Evolutionary conservation across 2,113 vertebrate genomes (phyloP), one percentile per base, ranked within the genome.

Genomic region (Cathartes aura): DNA sequence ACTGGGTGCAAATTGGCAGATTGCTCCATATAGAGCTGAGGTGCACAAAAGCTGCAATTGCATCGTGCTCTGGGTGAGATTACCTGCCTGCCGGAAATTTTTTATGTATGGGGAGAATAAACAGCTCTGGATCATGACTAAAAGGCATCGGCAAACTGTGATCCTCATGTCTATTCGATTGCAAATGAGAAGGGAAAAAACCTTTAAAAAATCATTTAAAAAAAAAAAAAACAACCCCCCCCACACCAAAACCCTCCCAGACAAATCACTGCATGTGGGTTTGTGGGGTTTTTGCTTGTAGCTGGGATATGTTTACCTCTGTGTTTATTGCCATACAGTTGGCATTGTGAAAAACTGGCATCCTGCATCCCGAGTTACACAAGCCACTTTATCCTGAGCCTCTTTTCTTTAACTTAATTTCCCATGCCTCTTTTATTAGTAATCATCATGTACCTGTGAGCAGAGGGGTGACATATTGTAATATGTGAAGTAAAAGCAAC

Each of bases 351-450:
- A 96, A 94, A 87, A 42, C 17, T 13, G 3, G 11, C 29, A 6
- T 68, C 48, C 53, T 72, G 6, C 12, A 27, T 38, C 66, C 17
- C 0, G 3, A 64, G n/a, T 91, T 95, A 79, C 71, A 67, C 34
- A 79, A 62, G 42, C 34, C 9, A 2, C n/a, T 89, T 62, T 48
- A n/a, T 79, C 43, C 60, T 22, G 52, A 82, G 36, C 36, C 17
- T 68, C 36, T 90, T 12, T 72, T 84, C 45, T 90, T 73, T 74
- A 63, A 47, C 50, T 55, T 66, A n/a, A 87, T 90, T 93, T 87
- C 36, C 40, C 30, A 12, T 80, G 50, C 14, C 50, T 79, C 63
- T 93, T 60, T 80, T 82, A 45, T 90, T 88, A 63, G 20, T n/a
- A 81, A 81, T 83, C 24, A 20, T 60, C 30, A 36, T 15, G 58